Base-by-base conservation (phyloP, 2,888 invertebrate genomes). In the Toxonevra muliebris region DNA sequence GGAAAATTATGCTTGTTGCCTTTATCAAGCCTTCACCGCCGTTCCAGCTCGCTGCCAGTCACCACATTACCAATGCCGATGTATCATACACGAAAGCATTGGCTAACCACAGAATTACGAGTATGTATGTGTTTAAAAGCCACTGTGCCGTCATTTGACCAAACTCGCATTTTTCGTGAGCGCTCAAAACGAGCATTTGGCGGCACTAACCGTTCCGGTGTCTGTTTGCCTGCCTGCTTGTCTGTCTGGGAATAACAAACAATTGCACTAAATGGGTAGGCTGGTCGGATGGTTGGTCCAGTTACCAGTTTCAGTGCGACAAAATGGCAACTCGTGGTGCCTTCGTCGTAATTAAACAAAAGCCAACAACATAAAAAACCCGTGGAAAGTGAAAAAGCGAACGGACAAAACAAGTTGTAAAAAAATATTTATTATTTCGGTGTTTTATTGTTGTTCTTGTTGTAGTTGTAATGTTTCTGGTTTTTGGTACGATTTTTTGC, bases 401-500 rank as follows among this genome's bases (percentile, higher is more conserved):
- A 30, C 7, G 30, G 30, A 2, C 30, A 30, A 30, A 30, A 30
- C 30, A 30, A 30, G 30, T 30, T 30, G 30, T 30, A 30, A 30
- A 30, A 30, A 30, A 58, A 58, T 60, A 60, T 60, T 60, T 45
- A 60, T 43, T 20, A 63, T 63, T 64, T 57, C 40, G 45, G 57
- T 64, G 41, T 64, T 50, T 40, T 57, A 42, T 13, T 15, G 41
- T 45, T 60, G 42, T n/a, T 61, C 42, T 57, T 61, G 43, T 45
- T 69, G 61, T 61, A 60, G 40, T 63, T 50, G 53, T 63, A 17
- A 57, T 42, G 61, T 8, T 50, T 9, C 58, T 50, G 42, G 30
- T 54, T 64, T 63, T 68, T 63, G 15, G 60, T 30, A 54, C 45
- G 66, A 42, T 45, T 70, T 69, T 69, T 70, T 68, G 72, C 66